Evolutionary conservation across 2,888 invertebrate genomes (phyloP), one percentile per base, ranked within the genome.

Genomic region (Digitonthophagus gazella): DNA sequence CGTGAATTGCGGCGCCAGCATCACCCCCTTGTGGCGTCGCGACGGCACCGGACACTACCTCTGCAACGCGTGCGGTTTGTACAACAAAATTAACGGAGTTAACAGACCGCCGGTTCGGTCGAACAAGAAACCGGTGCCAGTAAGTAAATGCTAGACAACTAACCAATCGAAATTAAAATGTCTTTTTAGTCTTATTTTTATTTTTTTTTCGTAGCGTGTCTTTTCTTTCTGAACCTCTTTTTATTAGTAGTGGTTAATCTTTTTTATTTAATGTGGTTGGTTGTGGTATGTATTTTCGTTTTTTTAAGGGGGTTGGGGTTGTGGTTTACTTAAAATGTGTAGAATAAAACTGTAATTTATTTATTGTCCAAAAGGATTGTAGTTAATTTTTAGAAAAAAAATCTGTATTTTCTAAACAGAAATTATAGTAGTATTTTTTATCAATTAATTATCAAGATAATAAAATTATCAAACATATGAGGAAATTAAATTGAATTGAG

Each of bases 31-130:
- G 44, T 96, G 95, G 95, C 86, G 95, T 69, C 86, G 94, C 74
- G 95, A 96, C 82, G 92, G 92, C 70, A 92, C 92, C 44, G 94
- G 94, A 6, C 92, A 94, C 81, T 93, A 93, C 80, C 86, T 94
- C 72, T 96, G 96, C 84, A 94, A 94, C 83, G 93, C 93, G 64
- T 96, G 96, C 80, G 89, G 86, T 44, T 81, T 86, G 64, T 87
- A 86, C 79, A 85, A 83, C 79, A 85, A 87, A 80, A 88, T 87
- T 83, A 88, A 89, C 81, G 88, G 88, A 75, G 86, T 92, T 80
- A 93, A 93, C 84, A 86, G 95, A 74, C 93, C 93, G 69, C 85
- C 90, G 71, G 90, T 92, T 79, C 86, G 88, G 67, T 88, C 89
- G 78, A 88, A 88, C 80, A 85, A 88, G 75, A 90, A 90, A 81